phyloP scores from a whole-genome alignment of 2,888 invertebrate species.

The Dione juno region DNA sequence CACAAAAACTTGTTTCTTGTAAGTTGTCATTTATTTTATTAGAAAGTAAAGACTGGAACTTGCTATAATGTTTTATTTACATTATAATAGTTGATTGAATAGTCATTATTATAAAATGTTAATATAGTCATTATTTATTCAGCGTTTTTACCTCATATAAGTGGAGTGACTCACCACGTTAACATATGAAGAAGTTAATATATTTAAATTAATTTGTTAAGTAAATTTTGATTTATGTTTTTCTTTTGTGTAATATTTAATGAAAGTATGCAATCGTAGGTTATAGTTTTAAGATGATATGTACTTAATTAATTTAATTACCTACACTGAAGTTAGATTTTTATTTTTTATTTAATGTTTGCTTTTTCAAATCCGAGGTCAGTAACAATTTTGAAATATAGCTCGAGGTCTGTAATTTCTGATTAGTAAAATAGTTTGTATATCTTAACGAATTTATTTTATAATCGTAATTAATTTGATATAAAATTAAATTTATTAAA shows the following conservation, averaged over 20 bases:
- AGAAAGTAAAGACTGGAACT: no score
- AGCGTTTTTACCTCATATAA: neutral
- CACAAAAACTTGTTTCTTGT: no score
- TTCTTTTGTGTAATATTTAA: neutral
- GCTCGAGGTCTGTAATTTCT: constrained; percentile 43
- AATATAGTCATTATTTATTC: neutral
- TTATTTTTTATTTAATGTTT: constrained; percentile 29
- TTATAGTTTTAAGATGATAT: neutral
- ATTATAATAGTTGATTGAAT: neutral
- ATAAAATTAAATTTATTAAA: neutral
- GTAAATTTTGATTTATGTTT: constrained; percentile 5
- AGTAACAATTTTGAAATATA: constrained; percentile 44
- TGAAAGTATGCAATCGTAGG: neutral
- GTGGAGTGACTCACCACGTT: constrained; percentile 2
- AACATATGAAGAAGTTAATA: constrained; percentile 21
- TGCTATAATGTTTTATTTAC: no score
- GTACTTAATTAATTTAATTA: neutral
- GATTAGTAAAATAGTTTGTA: neutral
- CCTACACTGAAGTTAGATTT: neutral
- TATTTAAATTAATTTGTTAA: constrained; percentile 13
- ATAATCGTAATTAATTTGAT: neutral
- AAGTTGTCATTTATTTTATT: no score
- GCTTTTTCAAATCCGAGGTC: constrained; percentile 45
- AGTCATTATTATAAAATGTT: constrained; percentile 6
- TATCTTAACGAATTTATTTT: neutral